Base-by-base conservation (phyloP, 2,888 invertebrate genomes). In the Dysmachus trigonus region DNA sequence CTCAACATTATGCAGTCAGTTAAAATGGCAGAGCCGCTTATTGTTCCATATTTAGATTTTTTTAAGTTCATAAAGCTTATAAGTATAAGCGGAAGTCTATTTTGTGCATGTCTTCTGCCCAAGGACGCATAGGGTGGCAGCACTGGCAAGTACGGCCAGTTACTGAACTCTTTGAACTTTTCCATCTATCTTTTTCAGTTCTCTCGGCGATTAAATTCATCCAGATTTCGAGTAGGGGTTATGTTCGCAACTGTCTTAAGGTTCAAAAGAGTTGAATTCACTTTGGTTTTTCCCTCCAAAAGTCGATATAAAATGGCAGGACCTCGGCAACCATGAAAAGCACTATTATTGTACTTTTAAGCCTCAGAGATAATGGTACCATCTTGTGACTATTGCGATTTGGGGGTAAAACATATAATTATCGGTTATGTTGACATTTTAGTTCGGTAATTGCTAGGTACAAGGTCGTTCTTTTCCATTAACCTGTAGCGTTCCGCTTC, bases 291-390 rank as follows among this genome's bases (percentile, higher is more conserved):
- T 7, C 10, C 13, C 62, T 8, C 8, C 2, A 18, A 53, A 62
- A 18, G 27, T 62, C 62, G 27, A 62, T 62, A 62, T 62, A 27
- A 18, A 62, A 62, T 18, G 2, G 8, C n/a, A 62, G 62, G 62
- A 62, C 62, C 62, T 27, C 22, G 62, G 62, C 3, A 62, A 62
- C 62, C 62, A 22, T 27, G 10, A 27, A 41, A 62, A 62, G 62
- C 22, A 62, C 22, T 27, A 31, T 73, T 31, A 73, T 27, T 18
- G 31, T 73, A 73, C 73, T 73, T 33, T 81, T 81, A 81, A 81
- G n/a, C 31, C 41, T 8, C 15, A 27, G n/a, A 41, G 83, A 71
- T 83, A 83, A 83, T 83, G 83, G 83, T 83, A 83, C 83, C 83
- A 83, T 38, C 83, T 83, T 38, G 83, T 83, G 83, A 30, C 72